Percentiles rank a stretch among this genome's conserved stretches.
These are phyloP conservation scores for Norana najaformis DNA, from an alignment of 2,888 invertebrate genomes.

Conservation along the genomic window DNA sequence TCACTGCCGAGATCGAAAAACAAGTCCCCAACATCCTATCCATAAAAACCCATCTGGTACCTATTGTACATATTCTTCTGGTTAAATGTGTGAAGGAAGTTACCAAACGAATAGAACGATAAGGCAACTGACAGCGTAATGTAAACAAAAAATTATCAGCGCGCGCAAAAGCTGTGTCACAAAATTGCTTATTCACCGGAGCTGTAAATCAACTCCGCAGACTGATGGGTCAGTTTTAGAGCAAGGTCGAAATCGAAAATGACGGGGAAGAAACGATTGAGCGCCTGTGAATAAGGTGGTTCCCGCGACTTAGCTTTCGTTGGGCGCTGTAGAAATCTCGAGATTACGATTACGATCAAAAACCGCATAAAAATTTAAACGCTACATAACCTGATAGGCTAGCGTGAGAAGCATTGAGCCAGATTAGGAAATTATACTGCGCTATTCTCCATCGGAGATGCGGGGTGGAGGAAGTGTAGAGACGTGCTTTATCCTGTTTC, in stretches of 20 bases:
- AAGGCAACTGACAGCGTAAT: too few species aligned
- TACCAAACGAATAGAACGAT: background rate
- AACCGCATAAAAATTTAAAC: background rate
- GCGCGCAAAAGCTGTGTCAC: too few species aligned
- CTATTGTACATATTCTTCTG: too few species aligned
- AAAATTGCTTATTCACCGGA: background rate
- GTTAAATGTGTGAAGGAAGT: too few species aligned
- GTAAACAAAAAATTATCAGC: too few species aligned
- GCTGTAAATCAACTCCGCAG: background rate
- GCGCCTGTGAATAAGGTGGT: too few species aligned
- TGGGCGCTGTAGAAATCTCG: too few species aligned
- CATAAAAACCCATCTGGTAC: too few species aligned
- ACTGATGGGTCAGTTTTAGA: background rate
- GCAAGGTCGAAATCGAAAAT: background rate
- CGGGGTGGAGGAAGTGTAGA: background rate
- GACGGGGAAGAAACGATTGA: too few species aligned
- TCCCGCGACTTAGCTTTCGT: too few species aligned
- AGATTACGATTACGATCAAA: too few species aligned
- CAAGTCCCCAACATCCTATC: background rate
- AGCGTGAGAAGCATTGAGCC: conserved; percentile 13
- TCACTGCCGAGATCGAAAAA: background rate
- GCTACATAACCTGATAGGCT: background rate
- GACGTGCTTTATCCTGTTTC: conserved; percentile 4
- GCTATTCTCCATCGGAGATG: background rate
- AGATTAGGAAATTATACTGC: background rate